A percentile compares a stretch with the other conserved stretches of the same genome.
Conservation (phyloP, 2,888 invertebrate species). For the Blastobasis lacticolella region DNA sequence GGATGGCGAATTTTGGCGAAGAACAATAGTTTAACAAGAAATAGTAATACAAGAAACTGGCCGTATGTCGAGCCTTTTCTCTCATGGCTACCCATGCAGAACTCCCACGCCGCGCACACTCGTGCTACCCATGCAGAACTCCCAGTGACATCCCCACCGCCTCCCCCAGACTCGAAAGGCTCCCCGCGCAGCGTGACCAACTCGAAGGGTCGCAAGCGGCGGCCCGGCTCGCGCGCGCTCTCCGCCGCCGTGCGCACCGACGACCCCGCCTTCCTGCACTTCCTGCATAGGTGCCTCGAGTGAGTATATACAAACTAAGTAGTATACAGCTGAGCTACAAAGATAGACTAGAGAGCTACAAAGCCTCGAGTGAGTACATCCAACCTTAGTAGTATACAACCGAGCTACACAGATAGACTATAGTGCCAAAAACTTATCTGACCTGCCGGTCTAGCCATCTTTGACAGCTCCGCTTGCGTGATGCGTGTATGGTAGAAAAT, state of each 20-base stretch:
- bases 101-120: too few relatives aligned
- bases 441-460: too few relatives aligned
- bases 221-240: constrained; percentile 89
- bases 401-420: background rate
- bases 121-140: too few relatives aligned
- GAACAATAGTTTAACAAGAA: too few relatives aligned
- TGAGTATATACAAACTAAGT: constrained; percentile 66
- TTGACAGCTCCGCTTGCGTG: too few relatives aligned
- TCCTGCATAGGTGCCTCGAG: constrained; percentile 92
- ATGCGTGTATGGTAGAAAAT: too few relatives aligned
- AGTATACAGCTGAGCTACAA: background rate
- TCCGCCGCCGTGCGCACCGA: constrained; percentile 87
- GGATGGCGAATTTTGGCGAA: too few relatives aligned
- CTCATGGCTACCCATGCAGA: too few relatives aligned
- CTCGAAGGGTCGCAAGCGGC: constrained; percentile 92
- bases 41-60: too few relatives aligned
- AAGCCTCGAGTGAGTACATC: constrained; percentile 85
- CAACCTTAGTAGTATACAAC: background rate
- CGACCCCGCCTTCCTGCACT: constrained; percentile 92
- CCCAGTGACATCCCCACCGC: too few relatives aligned
- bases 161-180: constrained; percentile 85
- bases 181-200: constrained; percentile 93
- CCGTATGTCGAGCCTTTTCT: too few relatives aligned
- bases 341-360: background rate
- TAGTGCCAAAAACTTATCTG: background rate